Evolutionary conservation across 2,113 vertebrate species (phyloP).

Genomic region (Psephotus haematonotus): DNA sequence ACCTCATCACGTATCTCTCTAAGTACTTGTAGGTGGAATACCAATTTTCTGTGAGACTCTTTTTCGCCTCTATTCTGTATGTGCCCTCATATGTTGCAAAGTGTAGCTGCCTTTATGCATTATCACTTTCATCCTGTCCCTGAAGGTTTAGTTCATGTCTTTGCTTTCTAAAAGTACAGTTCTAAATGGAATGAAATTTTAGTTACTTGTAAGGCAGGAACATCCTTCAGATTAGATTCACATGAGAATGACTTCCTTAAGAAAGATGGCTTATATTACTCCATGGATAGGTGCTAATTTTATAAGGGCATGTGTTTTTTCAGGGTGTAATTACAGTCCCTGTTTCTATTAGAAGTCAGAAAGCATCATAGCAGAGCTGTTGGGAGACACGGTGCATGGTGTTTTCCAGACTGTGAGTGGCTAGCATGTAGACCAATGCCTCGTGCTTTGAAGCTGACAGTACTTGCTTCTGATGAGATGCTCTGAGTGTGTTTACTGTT

Average conservation of each 20-base stretch:
- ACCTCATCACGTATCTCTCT: neutral
- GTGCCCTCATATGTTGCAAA: neutral
- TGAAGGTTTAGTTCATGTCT: neutral
- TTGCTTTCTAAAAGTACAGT: neutral
- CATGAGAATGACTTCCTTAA: neutral
- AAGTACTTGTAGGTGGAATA: neutral
- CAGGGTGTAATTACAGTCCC: neutral
- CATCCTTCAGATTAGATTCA: neutral
- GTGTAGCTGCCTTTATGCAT: neutral
- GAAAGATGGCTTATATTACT: neutral
- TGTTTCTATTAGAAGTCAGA: neutral
- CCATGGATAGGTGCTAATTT: neutral
- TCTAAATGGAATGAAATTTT: neutral
- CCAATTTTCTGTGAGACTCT: neutral
- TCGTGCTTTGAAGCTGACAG: neutral
- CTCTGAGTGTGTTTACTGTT: neutral
- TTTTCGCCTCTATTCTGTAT: neutral
- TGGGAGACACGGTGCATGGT: accelerated
- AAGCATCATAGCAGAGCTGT: neutral
- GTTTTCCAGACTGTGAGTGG: neutral
- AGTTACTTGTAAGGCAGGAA: neutral
- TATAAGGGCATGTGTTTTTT: neutral
- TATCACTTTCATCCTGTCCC: neutral
- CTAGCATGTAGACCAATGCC: neutral
- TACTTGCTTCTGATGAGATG: neutral